phyloP scores from a whole-genome alignment of 2,113 vertebrate species.

The Brienomyrus brachyistius region DNA sequence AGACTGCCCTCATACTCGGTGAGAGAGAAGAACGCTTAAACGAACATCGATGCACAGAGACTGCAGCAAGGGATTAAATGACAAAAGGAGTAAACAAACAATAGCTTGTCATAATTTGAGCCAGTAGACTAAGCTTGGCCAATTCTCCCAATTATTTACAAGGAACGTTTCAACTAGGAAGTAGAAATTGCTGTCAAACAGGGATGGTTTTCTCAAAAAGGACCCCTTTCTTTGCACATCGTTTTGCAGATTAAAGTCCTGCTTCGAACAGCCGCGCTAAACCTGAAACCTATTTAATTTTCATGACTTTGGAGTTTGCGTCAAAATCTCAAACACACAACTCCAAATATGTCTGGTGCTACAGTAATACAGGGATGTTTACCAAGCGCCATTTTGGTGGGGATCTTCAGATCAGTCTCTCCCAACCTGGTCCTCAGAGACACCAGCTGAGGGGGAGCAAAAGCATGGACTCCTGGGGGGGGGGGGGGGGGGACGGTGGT shows the following conservation, averaged over 20 bases:
- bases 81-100: background rate
- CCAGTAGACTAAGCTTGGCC: background rate
- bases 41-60: background rate
- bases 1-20: background rate
- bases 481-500: background rate
- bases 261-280: background rate
- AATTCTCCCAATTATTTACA: background rate
- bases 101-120: background rate
- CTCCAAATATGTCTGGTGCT: background rate
- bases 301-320: slow-evolving; percentile 3
- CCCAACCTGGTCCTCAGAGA: background rate
- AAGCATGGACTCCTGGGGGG: background rate
- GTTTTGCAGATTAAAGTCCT: background rate
- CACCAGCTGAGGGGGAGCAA: background rate
- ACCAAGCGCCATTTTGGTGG: background rate
- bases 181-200: background rate
- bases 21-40: background rate
- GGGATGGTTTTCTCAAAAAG: background rate
- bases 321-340: slow-evolving; percentile 15
- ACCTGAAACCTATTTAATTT: slow-evolving; percentile 17
- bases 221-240: background rate
- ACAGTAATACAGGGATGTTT: too few relatives aligned
- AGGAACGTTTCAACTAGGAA: background rate
- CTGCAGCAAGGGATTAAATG: background rate
- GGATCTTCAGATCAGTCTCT: background rate